phyloP scores from a whole-genome alignment of 2,888 invertebrate genomes.

The Amphipoea oculea region DNA sequence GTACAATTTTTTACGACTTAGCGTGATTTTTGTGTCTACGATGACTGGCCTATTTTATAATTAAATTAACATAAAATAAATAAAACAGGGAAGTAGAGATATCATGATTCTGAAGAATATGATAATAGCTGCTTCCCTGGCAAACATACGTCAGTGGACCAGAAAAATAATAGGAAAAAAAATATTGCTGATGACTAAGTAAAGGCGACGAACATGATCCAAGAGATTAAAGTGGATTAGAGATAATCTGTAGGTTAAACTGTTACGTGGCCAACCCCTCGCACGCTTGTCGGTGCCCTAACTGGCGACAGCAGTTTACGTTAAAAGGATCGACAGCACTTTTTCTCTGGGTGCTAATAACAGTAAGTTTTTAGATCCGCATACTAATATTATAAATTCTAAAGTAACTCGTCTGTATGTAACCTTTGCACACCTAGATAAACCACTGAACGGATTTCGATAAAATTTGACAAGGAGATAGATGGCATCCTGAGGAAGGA shows the following conservation, averaged over 20 bases:
- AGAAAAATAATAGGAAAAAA: neutral
- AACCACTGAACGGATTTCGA: no score
- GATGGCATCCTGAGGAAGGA: no score
- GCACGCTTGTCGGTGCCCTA: neutral
- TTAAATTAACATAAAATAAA: neutral
- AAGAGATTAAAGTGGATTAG: conserved; percentile 23
- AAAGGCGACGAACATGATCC: conserved; percentile 7
- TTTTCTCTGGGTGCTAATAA: neutral
- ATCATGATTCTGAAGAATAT: neutral
- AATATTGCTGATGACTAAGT: neutral
- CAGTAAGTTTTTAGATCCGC: no score
- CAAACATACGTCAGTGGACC: neutral
- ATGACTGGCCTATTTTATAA: no score
- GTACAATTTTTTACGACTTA: no score
- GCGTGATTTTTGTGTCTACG: no score
- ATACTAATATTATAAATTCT: no score
- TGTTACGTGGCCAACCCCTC: neutral
- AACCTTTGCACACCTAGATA: no score
- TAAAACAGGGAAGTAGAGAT: neutral
- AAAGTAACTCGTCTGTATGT: no score
- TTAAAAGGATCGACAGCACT: neutral
- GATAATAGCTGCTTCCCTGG: no score
- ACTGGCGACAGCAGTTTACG: neutral
- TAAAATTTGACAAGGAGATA: no score
- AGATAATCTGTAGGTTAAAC: conserved; percentile 3